phyloP scores from a whole-genome alignment of 2,888 invertebrate species.

The Subacronicta megacephala region DNA sequence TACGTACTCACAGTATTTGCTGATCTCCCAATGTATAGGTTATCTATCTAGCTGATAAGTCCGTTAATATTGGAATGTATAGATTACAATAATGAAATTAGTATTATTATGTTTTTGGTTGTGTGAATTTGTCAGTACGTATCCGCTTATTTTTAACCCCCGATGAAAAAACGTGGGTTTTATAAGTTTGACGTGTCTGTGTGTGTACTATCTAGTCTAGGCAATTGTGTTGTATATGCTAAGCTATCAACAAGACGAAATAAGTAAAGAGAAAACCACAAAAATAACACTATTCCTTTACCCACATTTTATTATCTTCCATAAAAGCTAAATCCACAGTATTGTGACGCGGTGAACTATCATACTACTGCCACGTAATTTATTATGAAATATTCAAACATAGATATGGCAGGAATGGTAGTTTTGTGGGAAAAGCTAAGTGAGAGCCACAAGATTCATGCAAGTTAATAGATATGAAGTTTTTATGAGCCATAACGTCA shows the following conservation, averaged over 20 bases:
- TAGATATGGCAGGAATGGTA: slow-evolving; percentile 48
- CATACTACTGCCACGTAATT: slow-evolving; percentile 38
- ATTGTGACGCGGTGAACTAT: slow-evolving; percentile 43
- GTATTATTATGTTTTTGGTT: too few species aligned
- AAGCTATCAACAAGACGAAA: neutral
- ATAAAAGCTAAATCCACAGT: slow-evolving; percentile 43
- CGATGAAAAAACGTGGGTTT: too few species aligned
- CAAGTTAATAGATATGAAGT: slow-evolving; percentile 78
- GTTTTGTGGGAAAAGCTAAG: slow-evolving; percentile 61
- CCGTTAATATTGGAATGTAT: too few species aligned
- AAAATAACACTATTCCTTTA: slow-evolving; percentile 9
- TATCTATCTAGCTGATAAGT: too few species aligned
- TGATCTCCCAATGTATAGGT: too few species aligned
- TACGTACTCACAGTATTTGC: too few species aligned
- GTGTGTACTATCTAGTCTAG: too few species aligned
- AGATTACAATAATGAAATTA: too few species aligned
- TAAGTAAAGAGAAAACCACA: slow-evolving; percentile 6
- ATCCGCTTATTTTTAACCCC: too few species aligned
- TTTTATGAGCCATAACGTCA: slow-evolving; percentile 78
- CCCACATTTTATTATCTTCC: slow-evolving; percentile 27
- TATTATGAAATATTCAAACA: slow-evolving; percentile 54
- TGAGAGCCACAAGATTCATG: slow-evolving; percentile 70
- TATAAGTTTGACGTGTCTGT: too few species aligned
- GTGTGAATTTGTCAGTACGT: too few species aligned
- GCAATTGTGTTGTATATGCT: slow-evolving; percentile 3